Conservation (phyloP, 2,113 vertebrate genomes). For the Ariopsis seemanni region DNA sequence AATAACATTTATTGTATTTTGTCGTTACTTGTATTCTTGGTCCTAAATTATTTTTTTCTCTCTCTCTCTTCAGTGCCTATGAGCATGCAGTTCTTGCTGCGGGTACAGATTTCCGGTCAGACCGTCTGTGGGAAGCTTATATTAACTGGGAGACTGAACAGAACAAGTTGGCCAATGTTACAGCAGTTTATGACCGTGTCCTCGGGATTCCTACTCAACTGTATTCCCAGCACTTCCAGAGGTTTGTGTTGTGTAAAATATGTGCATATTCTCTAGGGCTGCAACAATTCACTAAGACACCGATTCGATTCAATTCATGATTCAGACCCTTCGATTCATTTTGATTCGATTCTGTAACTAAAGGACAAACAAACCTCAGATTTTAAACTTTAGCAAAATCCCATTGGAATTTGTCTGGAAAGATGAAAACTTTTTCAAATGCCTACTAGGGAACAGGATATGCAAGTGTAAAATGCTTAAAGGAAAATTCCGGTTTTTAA, state of each 20-base stretch:
- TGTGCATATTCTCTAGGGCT: neutral
- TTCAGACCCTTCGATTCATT: too few species aligned
- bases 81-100: slow-evolving; percentile 93
- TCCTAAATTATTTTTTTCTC: neutral
- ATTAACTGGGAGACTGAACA: slow-evolving; percentile 93
- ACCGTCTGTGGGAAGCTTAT: slow-evolving; percentile 96
- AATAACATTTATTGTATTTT: neutral
- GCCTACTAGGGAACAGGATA: too few species aligned
- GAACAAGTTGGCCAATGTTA: slow-evolving; percentile 87
- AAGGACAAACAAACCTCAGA: too few species aligned
- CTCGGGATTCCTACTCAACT: slow-evolving; percentile 94
- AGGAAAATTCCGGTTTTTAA: too few species aligned
- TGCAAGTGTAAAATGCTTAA: too few species aligned
- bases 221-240: slow-evolving; percentile 96
- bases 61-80: slow-evolving; percentile 77
- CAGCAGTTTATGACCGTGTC: slow-evolving; percentile 90
- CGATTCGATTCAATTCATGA: too few species aligned
- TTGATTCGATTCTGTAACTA: too few species aligned
- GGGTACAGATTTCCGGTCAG: slow-evolving; percentile 96
- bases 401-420: too few species aligned
- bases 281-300: too few species aligned
- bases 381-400: too few species aligned
- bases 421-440: too few species aligned
- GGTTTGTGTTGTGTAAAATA: slow-evolving; percentile 66
- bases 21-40: neutral